These are phyloP conservation scores for Marronus borbonicus DNA, from an alignment of 2,888 invertebrate species.

Conservation along the genomic window DNA sequence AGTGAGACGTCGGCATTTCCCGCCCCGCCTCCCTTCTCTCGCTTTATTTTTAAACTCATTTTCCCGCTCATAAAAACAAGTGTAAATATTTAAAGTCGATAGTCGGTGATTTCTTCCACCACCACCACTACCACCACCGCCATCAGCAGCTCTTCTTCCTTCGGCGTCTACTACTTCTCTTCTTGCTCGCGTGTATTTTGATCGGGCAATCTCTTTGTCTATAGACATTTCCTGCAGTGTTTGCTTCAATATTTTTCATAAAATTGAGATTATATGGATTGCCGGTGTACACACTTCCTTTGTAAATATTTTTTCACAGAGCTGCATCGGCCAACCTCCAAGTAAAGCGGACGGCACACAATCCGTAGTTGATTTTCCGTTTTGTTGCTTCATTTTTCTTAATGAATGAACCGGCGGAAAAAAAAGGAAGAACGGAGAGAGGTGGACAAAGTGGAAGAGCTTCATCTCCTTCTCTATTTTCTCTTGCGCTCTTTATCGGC, in stretches of 20 bases:
- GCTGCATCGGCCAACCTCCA: constrained; percentile 52
- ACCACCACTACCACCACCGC: no score
- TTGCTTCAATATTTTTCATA: constrained; percentile 71
- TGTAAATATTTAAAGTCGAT: constrained; percentile 70
- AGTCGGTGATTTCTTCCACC: constrained; percentile 66
- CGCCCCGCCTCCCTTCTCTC: constrained; percentile 41
- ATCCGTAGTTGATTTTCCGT: constrained; percentile 25
- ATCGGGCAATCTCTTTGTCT: constrained; percentile 70
- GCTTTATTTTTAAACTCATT: constrained; percentile 66
- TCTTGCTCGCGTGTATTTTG: constrained; percentile 62
- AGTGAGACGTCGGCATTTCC: constrained; percentile 52
- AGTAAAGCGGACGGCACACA: not conserved
- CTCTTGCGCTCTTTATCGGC: constrained; percentile 13
- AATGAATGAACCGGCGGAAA: not conserved
- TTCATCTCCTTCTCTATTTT: constrained; percentile 4
- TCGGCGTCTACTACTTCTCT: constrained; percentile 54
- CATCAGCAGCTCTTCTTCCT: no score
- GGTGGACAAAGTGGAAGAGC: not conserved
- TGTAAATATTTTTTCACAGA: constrained; percentile 67
- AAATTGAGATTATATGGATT: constrained; percentile 70
- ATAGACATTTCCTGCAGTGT: constrained; percentile 69
- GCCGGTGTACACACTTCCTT: constrained; percentile 65
- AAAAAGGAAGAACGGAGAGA: constrained; percentile 4
- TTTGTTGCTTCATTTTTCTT: constrained; percentile 29
- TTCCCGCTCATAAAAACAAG: constrained; percentile 66